These are phyloP conservation scores for Eufriesea mexicana DNA, from an alignment of 1,140 invertebrate species.

Conservation along the genomic window DNA sequence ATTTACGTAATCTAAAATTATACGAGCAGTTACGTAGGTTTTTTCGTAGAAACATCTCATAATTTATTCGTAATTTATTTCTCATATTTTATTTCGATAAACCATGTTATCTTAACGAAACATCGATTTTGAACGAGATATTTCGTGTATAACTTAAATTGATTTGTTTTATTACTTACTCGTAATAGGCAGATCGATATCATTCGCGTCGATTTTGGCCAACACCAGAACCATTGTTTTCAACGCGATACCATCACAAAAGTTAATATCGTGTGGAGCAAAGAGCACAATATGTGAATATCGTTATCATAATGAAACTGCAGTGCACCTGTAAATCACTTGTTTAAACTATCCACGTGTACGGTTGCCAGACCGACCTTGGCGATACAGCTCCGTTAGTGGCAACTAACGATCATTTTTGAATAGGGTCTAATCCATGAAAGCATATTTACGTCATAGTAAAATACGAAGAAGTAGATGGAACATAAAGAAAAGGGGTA, in stretches of 20 bases:
- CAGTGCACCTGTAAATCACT: conserved; percentile 8
- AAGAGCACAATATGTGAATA: neutral
- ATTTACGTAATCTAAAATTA: neutral
- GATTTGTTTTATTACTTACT: neutral
- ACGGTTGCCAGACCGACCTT: conserved; percentile 23
- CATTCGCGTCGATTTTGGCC: neutral
- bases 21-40: too few species aligned
- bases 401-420: conserved; percentile 31
- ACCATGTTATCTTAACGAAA: too few species aligned
- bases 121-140: too few species aligned
- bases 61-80: neutral
- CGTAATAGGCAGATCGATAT: neutral
- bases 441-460: conserved; percentile 6
- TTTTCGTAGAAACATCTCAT: neutral
- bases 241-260: neutral
- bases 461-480: neutral
- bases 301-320: conserved; percentile 4
- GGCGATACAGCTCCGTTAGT: neutral
- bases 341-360: conserved; percentile 21
- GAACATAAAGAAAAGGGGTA: neutral
- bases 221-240: too few species aligned
- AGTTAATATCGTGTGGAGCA: neutral
- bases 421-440: conserved; percentile 24
- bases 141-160: too few species aligned
- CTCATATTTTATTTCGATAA: too few species aligned